Percentiles rank a stretch among this genome's conserved stretches.
Evolutionary conservation across 2,888 invertebrate species (phyloP).

Genomic region (Rhagophthalmus giganteus): DNA sequence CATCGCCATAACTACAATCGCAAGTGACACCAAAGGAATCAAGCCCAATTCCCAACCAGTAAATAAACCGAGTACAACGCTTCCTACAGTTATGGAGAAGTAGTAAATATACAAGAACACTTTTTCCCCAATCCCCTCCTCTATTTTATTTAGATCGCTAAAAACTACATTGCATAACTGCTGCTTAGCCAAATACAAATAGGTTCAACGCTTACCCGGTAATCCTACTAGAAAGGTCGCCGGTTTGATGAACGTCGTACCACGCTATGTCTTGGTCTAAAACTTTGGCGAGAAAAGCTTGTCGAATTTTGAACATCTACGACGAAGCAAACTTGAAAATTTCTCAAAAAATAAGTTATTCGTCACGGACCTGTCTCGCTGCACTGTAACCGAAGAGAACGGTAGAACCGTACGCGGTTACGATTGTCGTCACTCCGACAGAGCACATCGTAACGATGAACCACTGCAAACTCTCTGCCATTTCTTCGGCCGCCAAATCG

Average conservation of each 20-base stretch:
- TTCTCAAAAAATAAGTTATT: too few relatives aligned
- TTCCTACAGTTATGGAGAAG: slow-evolving; percentile 67
- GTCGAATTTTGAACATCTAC: slow-evolving; percentile 66
- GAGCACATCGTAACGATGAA: slow-evolving; percentile 66
- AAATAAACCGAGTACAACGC: slow-evolving; percentile 70
- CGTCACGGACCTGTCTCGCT: slow-evolving; percentile 70
- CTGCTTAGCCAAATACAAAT: not conserved
- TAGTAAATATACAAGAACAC: slow-evolving; percentile 73
- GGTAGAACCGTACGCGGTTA: slow-evolving; percentile 67
- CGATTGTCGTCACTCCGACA: slow-evolving; percentile 64
- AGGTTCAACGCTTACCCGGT: slow-evolving; percentile 66
- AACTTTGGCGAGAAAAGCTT: slow-evolving; percentile 66
- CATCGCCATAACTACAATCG: slow-evolving; percentile 67
- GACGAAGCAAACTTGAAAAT: too few relatives aligned
- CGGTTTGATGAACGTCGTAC: slow-evolving; percentile 72
- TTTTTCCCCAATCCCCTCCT: slow-evolving; percentile 85
- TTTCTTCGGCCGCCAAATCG: slow-evolving; percentile 1
- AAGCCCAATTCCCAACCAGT: slow-evolving; percentile 84
- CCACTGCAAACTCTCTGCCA: slow-evolving; percentile 23
- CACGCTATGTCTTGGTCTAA: slow-evolving; percentile 75
- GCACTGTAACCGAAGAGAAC: slow-evolving; percentile 72
- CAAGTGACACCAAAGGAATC: slow-evolving; percentile 71
- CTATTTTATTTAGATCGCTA: slow-evolving; percentile 74
- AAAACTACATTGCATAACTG: slow-evolving; percentile 19
- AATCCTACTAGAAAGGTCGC: slow-evolving; percentile 74